Percentiles rank a stretch among this genome's conserved stretches.
Conservation (phyloP, 2,888 invertebrate species). For the Calliopum simillimum region DNA sequence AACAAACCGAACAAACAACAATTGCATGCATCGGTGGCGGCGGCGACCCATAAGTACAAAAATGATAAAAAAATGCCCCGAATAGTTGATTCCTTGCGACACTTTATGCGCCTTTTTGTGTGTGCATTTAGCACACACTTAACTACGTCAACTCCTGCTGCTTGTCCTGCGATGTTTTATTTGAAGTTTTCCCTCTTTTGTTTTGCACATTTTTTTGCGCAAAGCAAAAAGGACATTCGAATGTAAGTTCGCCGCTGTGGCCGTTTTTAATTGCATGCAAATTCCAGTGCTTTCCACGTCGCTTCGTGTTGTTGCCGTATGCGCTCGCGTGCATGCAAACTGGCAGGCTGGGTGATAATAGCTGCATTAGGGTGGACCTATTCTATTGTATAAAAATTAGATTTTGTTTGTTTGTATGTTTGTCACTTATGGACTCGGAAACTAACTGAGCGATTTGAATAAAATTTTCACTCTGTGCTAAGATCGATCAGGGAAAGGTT, state of each 20-base stretch:
- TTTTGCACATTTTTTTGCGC: too few relatives aligned
- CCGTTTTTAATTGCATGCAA: constrained; percentile 27
- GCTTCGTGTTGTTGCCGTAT: constrained; percentile 14
- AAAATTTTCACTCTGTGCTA: neutral
- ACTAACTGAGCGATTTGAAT: too few relatives aligned
- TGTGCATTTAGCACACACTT: constrained; percentile 58
- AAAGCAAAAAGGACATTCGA: neutral
- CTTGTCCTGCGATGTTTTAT: neutral
- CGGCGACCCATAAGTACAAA: neutral
- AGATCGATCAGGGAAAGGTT: neutral
- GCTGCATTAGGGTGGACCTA: neutral
- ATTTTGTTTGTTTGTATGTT: too few relatives aligned
- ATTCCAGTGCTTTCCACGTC: constrained; percentile 2
- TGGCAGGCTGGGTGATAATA: constrained; percentile 16
- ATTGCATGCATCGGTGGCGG: neutral
- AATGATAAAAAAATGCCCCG: constrained; percentile 33
- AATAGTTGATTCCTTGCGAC: constrained; percentile 20
- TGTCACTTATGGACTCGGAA: too few relatives aligned
- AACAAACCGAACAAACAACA: too few relatives aligned
- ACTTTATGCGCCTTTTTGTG: neutral
- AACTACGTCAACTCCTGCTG: constrained; percentile 43
- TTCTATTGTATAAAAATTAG: too few relatives aligned
- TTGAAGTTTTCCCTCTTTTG: constrained; percentile 19
- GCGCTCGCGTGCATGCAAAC: constrained; percentile 15
- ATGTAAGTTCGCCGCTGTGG: neutral